A percentile compares a stretch with the other conserved stretches of the same genome.
These are phyloP conservation scores for Synaphobranchus kaupii DNA, from an alignment of 2,797 vertebrate genomes.

Conservation along the genomic window DNA sequence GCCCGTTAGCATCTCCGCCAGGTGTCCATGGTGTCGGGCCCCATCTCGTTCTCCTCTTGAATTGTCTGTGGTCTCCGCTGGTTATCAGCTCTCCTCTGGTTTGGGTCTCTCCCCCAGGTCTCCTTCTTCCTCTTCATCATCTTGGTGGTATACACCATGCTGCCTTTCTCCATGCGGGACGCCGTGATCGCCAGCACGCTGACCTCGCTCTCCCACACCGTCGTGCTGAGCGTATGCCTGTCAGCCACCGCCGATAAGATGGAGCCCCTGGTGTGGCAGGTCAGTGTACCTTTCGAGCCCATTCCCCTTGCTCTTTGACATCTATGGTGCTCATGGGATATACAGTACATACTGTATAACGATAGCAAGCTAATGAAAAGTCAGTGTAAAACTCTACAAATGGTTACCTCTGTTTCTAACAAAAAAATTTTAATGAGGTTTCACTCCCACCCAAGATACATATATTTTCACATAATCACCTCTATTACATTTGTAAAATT, in stretches of 20 bases:
- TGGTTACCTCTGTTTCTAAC: background rate
- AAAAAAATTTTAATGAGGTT: background rate
- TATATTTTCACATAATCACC: background rate
- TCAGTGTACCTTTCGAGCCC: constrained; percentile 58
- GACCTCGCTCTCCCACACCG: constrained; percentile 90
- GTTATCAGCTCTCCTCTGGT: background rate
- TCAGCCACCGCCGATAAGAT: constrained; percentile 70
- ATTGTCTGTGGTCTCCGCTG: background rate
- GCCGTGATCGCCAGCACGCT: constrained; percentile 88
- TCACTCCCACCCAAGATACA: background rate
- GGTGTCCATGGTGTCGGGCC: background rate
- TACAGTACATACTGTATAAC: background rate
- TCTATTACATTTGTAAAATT: background rate
- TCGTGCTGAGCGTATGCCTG: constrained; percentile 88
- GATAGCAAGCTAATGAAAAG: background rate
- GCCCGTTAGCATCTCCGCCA: background rate
- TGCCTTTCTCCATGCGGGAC: constrained; percentile 94
- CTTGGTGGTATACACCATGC: constrained; percentile 97
- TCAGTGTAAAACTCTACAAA: background rate
- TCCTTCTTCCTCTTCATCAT: constrained; percentile 97
- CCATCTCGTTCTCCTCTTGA: background rate
- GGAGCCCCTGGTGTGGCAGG: constrained; percentile 94
- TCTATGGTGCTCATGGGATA: background rate
- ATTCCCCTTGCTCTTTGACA: background rate
- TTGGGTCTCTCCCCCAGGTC: constrained; percentile 72